Evolutionary conservation across 2,113 vertebrate species (phyloP).

Genomic region (Spea bombifrons): DNA sequence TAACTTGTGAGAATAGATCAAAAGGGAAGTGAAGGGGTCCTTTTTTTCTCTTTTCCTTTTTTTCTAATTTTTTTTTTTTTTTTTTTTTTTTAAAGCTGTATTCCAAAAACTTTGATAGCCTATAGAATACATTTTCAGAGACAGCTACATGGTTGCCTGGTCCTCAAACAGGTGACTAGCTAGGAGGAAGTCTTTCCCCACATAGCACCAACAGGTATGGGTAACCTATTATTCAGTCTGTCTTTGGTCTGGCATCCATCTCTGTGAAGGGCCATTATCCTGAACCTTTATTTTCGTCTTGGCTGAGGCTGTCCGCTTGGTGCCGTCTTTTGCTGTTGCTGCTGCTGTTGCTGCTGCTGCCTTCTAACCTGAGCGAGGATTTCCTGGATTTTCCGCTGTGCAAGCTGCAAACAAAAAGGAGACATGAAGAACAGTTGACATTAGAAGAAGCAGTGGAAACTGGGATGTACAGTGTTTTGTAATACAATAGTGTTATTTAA

Average conservation of each 20-base stretch:
- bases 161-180: conserved; percentile 74
- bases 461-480: no score
- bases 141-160: conserved; percentile 78
- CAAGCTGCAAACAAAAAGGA: conserved; percentile 70
- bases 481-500: no score
- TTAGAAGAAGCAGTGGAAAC: not conserved
- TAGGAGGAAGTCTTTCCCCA: conserved; percentile 71
- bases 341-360: conserved; percentile 90
- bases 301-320: conserved; percentile 79
- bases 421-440: not conserved
- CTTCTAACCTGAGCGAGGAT: conserved; percentile 96
- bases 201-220: conserved; percentile 67
- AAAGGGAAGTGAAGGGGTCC: conserved; percentile 77
- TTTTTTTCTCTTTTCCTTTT: conserved; percentile 56
- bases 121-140: conserved; percentile 89
- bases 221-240: conserved; percentile 72
- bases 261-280: conserved; percentile 69
- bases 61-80: conserved; percentile 49
- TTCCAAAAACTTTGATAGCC: conserved; percentile 81
- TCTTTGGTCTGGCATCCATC: conserved; percentile 83
- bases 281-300: conserved; percentile 85
- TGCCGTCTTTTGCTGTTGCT: conserved; percentile 73
- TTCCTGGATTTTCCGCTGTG: conserved; percentile 98
- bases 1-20: conserved; percentile 78
- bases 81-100: conserved; percentile 75